These are phyloP conservation scores for Lasioglossum oenotherae DNA, from an alignment of 2,888 invertebrate species.

Conservation along the genomic window DNA sequence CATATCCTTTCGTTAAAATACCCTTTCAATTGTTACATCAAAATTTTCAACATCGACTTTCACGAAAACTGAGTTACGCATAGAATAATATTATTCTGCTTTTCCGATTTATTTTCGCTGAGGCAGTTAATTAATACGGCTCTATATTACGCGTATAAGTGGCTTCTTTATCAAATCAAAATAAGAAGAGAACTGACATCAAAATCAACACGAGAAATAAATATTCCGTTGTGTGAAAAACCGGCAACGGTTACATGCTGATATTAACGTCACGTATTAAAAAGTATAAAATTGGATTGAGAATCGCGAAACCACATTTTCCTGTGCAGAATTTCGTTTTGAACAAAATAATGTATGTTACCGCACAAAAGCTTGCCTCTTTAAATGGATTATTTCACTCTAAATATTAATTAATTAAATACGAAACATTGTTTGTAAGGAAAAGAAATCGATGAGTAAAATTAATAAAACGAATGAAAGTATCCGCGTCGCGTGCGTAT, in stretches of 20 bases:
- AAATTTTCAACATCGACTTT: no score
- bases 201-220: neutral
- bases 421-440: neutral
- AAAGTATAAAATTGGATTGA: constrained; percentile 1
- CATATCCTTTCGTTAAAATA: neutral
- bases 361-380: neutral
- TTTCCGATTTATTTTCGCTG: neutral
- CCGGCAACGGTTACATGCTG: neutral
- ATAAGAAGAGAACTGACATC: neutral
- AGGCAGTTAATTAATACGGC: neutral
- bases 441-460: neutral
- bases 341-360: neutral
- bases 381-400: neutral
- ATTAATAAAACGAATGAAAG: neutral
- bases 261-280: neutral
- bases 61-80: neutral
- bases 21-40: neutral
- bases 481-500: neutral
- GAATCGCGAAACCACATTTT: neutral
- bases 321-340: no score
- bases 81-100: neutral
- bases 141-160: neutral
- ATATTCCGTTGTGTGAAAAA: neutral
- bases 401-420: neutral
- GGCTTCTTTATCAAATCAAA: neutral